Evolutionary conservation across 1,140 invertebrate species (phyloP).

Genomic region (Liolophura sinensis): DNA sequence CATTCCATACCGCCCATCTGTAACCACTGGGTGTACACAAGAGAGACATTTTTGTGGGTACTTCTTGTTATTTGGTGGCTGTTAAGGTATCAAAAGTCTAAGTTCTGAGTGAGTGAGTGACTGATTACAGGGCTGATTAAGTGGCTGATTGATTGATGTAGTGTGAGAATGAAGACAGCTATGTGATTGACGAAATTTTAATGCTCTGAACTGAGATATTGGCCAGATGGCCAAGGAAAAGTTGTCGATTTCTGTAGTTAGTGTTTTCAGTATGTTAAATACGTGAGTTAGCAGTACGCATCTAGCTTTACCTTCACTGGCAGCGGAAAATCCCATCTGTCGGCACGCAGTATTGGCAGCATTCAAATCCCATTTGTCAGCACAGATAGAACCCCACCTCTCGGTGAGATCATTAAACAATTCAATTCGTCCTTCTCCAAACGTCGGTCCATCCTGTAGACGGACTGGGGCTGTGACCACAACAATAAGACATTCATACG

Average conservation of each 20-base stretch:
- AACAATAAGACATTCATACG: not conserved
- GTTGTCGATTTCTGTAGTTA: not conserved
- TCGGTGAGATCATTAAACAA: constrained; percentile 34
- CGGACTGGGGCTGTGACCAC: constrained; percentile 34
- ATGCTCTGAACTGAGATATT: not conserved
- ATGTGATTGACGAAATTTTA: not conserved
- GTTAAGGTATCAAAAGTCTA: too few species aligned
- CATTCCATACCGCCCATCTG: constrained; percentile 16
- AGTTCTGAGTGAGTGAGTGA: too few species aligned
- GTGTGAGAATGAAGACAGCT: not conserved
- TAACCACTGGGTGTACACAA: constrained; percentile 12
- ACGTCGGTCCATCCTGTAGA: constrained; percentile 24
- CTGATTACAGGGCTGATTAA: not conserved
- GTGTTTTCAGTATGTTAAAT: not conserved
- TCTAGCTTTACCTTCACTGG: constrained; percentile 28
- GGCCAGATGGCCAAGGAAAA: not conserved
- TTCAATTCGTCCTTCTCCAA: constrained; percentile 49
- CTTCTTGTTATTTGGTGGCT: too few species aligned
- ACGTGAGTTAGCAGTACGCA: too few species aligned
- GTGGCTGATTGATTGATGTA: not conserved
- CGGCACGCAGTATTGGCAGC: constrained; percentile 40
- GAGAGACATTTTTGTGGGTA: too few species aligned
- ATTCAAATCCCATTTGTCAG: constrained; percentile 29
- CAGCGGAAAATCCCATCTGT: constrained; percentile 46
- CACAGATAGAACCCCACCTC: constrained; percentile 40